Evolutionary conservation across 1,140 invertebrate genomes (phyloP).

Genomic region (Galleria mellonella): DNA sequence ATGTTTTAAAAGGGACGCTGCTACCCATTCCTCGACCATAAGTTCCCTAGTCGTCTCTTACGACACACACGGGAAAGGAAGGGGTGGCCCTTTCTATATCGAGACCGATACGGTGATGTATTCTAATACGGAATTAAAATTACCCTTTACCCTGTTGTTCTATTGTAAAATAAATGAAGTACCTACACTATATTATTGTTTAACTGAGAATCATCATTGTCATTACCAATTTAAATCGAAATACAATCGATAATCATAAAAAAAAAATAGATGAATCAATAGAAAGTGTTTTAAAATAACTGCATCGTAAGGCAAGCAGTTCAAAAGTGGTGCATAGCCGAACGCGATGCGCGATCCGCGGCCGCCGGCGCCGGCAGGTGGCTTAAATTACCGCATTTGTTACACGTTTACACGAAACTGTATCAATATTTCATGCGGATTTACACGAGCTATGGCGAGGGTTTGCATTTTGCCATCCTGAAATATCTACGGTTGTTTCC

Average conservation of each 20-base stretch:
- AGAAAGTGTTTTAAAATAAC: constrained; percentile 10
- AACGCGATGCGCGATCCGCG: constrained; percentile 32
- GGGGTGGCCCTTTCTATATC: no score
- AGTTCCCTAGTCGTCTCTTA: no score
- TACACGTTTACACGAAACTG: constrained; percentile 73
- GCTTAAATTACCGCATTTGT: constrained; percentile 73
- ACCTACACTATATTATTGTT: no score
- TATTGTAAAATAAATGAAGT: no score
- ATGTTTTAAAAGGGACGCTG: no score
- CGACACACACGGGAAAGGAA: no score
- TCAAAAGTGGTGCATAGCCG: constrained; percentile 50
- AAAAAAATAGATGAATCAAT: constrained; percentile 10
- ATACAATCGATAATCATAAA: constrained; percentile 10
- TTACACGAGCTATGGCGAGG: constrained; percentile 59
- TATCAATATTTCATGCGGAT: constrained; percentile 74
- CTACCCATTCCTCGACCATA: no score
- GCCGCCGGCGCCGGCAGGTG: constrained; percentile 56
- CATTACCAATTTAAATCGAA: no score
- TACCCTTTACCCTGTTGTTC: no score
- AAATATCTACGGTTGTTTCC: constrained; percentile 26
- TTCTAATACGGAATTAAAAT: no score
- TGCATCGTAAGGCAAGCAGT: constrained; percentile 40
- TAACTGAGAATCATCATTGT: no score
- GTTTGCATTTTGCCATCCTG: constrained; percentile 58
- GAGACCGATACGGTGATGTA: no score